phyloP scores from a whole-genome alignment of 35 echinoderm and acorn worm species.

The Lytechinus variegatus region DNA sequence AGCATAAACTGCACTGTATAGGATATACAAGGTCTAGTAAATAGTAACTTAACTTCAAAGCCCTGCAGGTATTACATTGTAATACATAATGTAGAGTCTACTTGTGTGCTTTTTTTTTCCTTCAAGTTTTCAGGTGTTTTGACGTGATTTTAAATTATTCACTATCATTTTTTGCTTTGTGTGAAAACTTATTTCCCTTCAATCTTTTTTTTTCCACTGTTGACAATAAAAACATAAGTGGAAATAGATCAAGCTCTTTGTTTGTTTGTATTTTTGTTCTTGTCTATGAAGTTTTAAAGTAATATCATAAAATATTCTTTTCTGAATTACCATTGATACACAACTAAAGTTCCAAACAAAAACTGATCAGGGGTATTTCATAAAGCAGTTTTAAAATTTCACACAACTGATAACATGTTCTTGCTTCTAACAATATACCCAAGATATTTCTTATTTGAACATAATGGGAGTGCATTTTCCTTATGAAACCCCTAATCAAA shows the following conservation, averaged over 20 bases:
- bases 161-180: slow-evolving; percentile 45
- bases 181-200: slow-evolving; percentile 39
- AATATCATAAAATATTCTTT: no score
- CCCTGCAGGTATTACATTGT: not conserved
- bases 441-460: no score
- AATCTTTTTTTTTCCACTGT: slow-evolving; percentile 43
- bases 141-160: slow-evolving; percentile 45
- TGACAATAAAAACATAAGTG: slow-evolving; percentile 36
- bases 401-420: no score
- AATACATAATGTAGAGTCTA: not conserved
- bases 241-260: slow-evolving; percentile 25
- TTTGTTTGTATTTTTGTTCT: not conserved
- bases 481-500: no score
- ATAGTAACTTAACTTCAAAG: not conserved
- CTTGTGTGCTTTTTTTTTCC: slow-evolving; percentile 31
- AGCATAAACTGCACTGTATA: slow-evolving; percentile 11
- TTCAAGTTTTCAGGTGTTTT: slow-evolving; percentile 36
- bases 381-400: no score
- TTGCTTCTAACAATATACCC: no score
- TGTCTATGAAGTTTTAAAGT: not conserved
- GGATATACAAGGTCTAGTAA: not conserved
- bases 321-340: no score
- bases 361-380: no score
- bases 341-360: no score
- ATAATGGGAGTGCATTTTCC: no score